Evolutionary conservation across 2,888 invertebrate genomes (phyloP), one percentile per base, ranked within the genome.

Genomic region (Rotaria magnacalcarata): DNA sequence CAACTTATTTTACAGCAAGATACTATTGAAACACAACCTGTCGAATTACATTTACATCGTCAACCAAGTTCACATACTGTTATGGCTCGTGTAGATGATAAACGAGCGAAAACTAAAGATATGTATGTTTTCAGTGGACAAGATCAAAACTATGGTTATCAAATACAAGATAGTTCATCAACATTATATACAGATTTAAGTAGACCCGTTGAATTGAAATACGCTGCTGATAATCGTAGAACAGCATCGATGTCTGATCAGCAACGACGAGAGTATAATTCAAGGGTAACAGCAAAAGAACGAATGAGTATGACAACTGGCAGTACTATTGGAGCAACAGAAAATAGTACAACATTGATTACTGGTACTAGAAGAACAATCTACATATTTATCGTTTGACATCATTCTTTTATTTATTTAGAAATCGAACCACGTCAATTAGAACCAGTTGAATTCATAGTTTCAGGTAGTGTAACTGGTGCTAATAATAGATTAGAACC

Each of bases 161-260:
- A 27, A 27, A 67, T 67, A 27, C 4, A 27, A 27, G n/a, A 34
- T 27, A 27, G 80, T 80, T 80, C 80, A 47, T 47, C 80, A 47
- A 43, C 47, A 47, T 41, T 80, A 80, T 19, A 80, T 47, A 34
- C 80, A 41, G 80, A 80, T 80, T 80, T 80, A n/a, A 80, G 47
- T 80, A 24, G 47, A 80, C 80, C 80, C 19, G 0, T n/a, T 24
- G 24, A 80, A 47, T 80, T n/a, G 24, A 47, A n/a, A 24, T 47
- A 41, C 2, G 16, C 24, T 80, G 11, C n/a, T 43, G 80, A 80
- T 47, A 24, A 47, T 24, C 43, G 80, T n/a, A 47, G 14, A 14
- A 80, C 24, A 80, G 24, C 80, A 24, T 21, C 80, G 8, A 47
- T n/a, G 14, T 43, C 80, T 80, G 14, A 10, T 5, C 80, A 80